A percentile compares a stretch with the other conserved stretches of the same genome.
phyloP scores from a whole-genome alignment of 2,113 vertebrate genomes.

The Calypte anna region DNA sequence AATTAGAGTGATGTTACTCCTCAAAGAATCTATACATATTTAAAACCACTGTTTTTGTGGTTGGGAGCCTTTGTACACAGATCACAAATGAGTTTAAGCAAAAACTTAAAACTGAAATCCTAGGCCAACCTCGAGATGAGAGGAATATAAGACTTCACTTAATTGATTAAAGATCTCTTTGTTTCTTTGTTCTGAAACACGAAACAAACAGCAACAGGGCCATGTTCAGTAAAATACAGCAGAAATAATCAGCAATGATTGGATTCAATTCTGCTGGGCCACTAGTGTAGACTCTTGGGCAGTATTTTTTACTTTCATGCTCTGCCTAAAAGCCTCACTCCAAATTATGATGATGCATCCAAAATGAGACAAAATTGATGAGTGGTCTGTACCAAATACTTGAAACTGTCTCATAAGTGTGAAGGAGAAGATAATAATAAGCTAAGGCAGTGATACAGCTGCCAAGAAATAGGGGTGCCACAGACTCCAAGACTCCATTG shows the following conservation, averaged over 20 bases:
- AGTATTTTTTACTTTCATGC: neutral
- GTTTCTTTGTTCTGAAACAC: neutral
- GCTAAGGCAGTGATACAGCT: neutral
- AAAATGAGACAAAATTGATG: neutral
- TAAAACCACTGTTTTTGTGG: neutral
- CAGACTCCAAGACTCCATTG: fast-evolving
- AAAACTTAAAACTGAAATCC: neutral
- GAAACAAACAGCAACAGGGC: fast-evolving
- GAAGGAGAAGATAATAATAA: neutral
- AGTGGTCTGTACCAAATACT: neutral
- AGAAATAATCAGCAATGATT: neutral
- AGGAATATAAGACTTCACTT: neutral
- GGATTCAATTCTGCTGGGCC: neutral
- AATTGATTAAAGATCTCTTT: neutral
- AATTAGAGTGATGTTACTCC: neutral
- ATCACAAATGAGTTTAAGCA: neutral
- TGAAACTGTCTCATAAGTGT: neutral
- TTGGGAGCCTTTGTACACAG: no score
- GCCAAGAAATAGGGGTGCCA: neutral
- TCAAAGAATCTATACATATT: neutral
- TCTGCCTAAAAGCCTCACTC: neutral
- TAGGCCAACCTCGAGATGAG: neutral
- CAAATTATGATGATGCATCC: neutral
- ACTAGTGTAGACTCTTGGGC: fast-evolving
- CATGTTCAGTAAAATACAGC: neutral